These are phyloP conservation scores for Parauchenoglanis punctatus DNA, from an alignment of 2,797 vertebrate species.

Conservation along the genomic window DNA sequence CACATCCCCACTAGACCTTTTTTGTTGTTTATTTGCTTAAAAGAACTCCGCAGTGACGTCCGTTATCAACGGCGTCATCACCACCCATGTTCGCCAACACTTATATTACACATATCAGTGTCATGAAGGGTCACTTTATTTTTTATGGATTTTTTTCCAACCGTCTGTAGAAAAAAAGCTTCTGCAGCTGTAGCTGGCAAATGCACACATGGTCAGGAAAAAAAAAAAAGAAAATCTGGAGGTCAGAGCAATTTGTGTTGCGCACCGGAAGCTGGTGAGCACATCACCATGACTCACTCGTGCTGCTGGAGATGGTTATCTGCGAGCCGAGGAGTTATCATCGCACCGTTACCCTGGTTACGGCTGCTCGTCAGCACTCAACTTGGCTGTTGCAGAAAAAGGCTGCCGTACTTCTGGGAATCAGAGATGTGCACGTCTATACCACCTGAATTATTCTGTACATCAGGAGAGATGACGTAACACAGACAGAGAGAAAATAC, in stretches of 20 bases:
- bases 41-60: not conserved
- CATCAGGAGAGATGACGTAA: constrained; percentile 39
- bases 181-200: not conserved
- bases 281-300: constrained; percentile 59
- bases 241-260: constrained; percentile 50
- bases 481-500: not conserved
- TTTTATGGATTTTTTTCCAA: not conserved
- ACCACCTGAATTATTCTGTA: constrained; percentile 38
- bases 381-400: constrained; percentile 47
- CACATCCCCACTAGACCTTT: not conserved
- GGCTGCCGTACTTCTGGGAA: constrained; percentile 48
- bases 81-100: not conserved
- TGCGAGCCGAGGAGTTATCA: constrained; percentile 62
- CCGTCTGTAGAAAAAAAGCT: not conserved
- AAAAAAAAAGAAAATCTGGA: constrained; percentile 35
- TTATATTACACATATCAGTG: not conserved
- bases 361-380: constrained; percentile 67
- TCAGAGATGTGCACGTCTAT: constrained; percentile 37
- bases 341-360: constrained; percentile 75
- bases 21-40: not conserved
- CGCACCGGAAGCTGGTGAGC: constrained; percentile 55
- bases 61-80: not conserved
- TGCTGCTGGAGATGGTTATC: constrained; percentile 61
- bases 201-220: constrained; percentile 12
- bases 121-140: not conserved